Conservation (phyloP, 2,888 invertebrate species). For the Villa cingulata region DNA sequence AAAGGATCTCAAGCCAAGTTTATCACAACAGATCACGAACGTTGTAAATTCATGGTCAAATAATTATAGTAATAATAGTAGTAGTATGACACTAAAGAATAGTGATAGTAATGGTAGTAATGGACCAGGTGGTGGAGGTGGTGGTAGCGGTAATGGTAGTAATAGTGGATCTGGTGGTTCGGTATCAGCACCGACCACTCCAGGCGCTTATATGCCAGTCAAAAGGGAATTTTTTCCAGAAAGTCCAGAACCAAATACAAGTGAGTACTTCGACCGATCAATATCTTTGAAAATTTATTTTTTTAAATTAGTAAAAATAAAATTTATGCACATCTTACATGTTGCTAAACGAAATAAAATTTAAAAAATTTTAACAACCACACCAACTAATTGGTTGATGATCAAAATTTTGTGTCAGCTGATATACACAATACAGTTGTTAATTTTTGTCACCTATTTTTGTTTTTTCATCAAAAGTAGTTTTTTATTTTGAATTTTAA, state of each 20-base stretch:
- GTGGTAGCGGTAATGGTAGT: constrained; percentile 13
- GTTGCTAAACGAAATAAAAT: no score
- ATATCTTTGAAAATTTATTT: background rate
- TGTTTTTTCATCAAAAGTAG: no score
- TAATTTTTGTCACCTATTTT: no score
- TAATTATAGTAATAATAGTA: constrained; percentile 18
- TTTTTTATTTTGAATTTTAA: no score
- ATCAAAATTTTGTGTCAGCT: no score
- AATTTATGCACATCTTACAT: no score
- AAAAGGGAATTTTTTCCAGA: constrained; percentile 68
- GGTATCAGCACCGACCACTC: constrained; percentile 37
- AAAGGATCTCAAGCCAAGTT: constrained; percentile 37
- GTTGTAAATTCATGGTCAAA: constrained; percentile 36
- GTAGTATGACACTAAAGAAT: background rate
- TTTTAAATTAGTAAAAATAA: no score
- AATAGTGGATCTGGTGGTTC: constrained; percentile 17
- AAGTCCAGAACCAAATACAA: constrained; percentile 74
- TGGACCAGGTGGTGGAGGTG: constrained; percentile 16
- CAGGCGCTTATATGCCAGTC: constrained; percentile 37
- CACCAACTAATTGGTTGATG: no score
- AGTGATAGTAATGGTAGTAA: background rate
- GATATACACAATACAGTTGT: no score
- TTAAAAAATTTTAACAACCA: no score
- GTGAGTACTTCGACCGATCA: constrained; percentile 50
- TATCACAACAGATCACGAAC: constrained; percentile 34